phyloP scores from a whole-genome alignment of 2,888 invertebrate genomes.

The Thecocarcelia acutangulata region DNA sequence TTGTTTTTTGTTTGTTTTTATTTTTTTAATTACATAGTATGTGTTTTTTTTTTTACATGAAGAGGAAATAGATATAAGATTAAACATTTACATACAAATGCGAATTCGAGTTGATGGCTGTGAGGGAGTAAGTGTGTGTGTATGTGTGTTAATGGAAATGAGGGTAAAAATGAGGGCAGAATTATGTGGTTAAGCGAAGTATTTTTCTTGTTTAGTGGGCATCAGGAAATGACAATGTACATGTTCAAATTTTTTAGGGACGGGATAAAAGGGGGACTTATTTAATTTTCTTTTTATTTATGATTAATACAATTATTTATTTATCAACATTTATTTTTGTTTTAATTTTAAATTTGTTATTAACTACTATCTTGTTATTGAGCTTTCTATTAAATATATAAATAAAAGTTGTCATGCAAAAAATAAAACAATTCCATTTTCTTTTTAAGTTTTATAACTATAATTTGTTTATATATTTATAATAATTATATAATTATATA shows the following conservation, averaged over 20 bases:
- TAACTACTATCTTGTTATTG: conserved; percentile 46
- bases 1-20: conserved; percentile 46
- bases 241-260: conserved; percentile 6
- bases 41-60: conserved; percentile 24
- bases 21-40: conserved; percentile 25
- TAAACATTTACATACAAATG: background rate
- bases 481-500: conserved; percentile 34
- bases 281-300: conserved; percentile 4
- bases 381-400: conserved; percentile 46
- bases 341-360: conserved; percentile 63
- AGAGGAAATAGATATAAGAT: conserved; percentile 2
- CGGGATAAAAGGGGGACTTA: conserved; percentile 20
- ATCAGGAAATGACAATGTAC: conserved; percentile 15
- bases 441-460: conserved; percentile 35
- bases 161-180: background rate
- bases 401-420: conserved; percentile 64
- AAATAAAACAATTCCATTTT: conserved; percentile 65
- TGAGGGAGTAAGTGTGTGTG: too few species aligned
- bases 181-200: background rate
- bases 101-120: background rate
- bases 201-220: background rate
- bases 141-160: background rate
- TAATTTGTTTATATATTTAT: conserved; percentile 43
- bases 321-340: conserved; percentile 62
- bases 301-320: conserved; percentile 31